Evolutionary conservation across 2,797 vertebrate genomes (phyloP).

Genomic region (Adelosebastes latens): DNA sequence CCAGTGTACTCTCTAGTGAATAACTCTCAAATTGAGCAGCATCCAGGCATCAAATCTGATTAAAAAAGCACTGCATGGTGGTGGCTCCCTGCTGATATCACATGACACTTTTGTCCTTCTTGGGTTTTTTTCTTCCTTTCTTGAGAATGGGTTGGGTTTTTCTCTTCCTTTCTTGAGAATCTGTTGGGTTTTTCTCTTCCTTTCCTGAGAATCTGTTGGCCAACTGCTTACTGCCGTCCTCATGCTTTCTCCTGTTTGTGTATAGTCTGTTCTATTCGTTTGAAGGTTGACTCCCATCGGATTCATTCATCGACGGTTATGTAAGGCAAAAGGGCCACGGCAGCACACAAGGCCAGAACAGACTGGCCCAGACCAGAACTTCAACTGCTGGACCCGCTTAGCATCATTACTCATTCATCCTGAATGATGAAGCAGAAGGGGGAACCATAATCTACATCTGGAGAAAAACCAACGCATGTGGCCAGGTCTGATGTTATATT

Average conservation of each 20-base stretch:
- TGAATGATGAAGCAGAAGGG: conserved; percentile 32
- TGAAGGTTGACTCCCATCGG: not conserved
- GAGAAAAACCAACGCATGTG: conserved; percentile 18
- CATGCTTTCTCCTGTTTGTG: not conserved
- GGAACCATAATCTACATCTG: conserved; percentile 17
- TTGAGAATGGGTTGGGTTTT: not conserved
- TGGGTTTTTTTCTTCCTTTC: not conserved
- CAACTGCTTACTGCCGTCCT: not conserved
- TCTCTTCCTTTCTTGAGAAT: not conserved
- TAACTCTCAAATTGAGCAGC: not conserved
- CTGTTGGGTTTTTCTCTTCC: not conserved
- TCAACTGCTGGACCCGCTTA: conserved; percentile 1
- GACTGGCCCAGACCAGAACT: conserved; percentile 11
- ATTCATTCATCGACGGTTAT: conserved; percentile 11
- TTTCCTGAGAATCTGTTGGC: not conserved
- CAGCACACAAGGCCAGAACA: conserved; percentile 14
- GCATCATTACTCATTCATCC: conserved; percentile 28
- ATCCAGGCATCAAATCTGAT: not conserved
- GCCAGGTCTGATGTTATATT: conserved; percentile 28
- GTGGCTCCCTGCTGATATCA: not conserved
- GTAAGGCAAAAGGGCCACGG: not conserved
- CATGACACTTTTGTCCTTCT: not conserved
- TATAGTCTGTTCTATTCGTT: not conserved
- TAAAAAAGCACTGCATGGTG: not conserved
- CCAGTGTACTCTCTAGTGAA: not conserved